These are phyloP conservation scores for Suillia variegata DNA, from an alignment of 2,888 invertebrate species.

Conservation along the genomic window DNA sequence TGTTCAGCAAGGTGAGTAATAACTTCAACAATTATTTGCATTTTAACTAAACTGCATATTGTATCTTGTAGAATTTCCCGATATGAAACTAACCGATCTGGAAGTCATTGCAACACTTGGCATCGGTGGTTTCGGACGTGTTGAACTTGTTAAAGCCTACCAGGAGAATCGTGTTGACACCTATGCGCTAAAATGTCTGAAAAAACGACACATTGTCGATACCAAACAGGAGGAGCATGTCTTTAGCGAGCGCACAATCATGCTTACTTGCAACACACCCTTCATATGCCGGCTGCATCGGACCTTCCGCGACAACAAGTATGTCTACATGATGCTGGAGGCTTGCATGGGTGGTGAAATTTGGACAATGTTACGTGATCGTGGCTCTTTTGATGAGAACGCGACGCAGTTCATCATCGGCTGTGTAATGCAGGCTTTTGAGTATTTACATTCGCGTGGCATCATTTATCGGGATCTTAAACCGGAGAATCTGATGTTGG, in stretches of 20 bases:
- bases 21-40: neutral
- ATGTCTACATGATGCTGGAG: conserved; percentile 93
- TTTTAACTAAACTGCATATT: no score
- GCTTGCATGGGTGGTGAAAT: conserved; percentile 93
- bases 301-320: conserved; percentile 89
- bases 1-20: conserved; percentile 48
- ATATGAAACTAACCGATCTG: conserved; percentile 77
- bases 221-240: conserved; percentile 90
- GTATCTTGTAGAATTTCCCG: conserved; percentile 66
- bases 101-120: conserved; percentile 85
- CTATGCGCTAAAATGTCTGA: conserved; percentile 87
- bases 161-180: conserved; percentile 63
- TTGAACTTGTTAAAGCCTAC: conserved; percentile 74
- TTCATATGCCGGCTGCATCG: conserved; percentile 74
- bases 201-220: conserved; percentile 87
- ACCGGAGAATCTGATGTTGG: conserved; percentile 91
- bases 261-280: conserved; percentile 69
- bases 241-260: conserved; percentile 84
- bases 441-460: conserved; percentile 83
- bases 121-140: conserved; percentile 90
- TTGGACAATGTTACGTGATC: conserved; percentile 89
- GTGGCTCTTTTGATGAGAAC: conserved; percentile 80
- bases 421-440: conserved; percentile 91
- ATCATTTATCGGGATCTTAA: conserved; percentile 91
- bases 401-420: conserved; percentile 87